phyloP scores from a whole-genome alignment of 2,888 invertebrate genomes.

The Apamea sordens region DNA sequence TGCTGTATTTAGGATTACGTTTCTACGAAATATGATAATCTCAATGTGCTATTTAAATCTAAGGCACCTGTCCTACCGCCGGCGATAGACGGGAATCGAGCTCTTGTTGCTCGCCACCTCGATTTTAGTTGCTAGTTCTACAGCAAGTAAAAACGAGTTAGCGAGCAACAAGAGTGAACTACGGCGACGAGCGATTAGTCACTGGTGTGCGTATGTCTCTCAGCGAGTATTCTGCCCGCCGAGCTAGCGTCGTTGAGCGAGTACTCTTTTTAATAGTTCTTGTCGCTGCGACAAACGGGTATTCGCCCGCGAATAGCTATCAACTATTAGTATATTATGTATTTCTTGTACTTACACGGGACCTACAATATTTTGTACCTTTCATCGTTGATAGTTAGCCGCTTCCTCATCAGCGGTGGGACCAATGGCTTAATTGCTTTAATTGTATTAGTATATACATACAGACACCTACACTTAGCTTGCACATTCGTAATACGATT shows the following conservation, averaged over 20 bases:
- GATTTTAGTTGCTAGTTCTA: no score
- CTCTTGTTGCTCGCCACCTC: no score
- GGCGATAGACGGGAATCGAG: neutral
- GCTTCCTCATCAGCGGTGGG: neutral
- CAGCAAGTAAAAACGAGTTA: neutral
- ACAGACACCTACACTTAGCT: neutral
- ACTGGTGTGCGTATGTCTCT: neutral
- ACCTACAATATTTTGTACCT: neutral
- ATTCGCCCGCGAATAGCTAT: neutral
- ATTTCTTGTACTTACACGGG: no score
- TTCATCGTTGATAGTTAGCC: neutral
- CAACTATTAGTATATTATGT: neutral
- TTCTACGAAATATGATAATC: slow-evolving; percentile 9
- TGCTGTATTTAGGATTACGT: neutral
- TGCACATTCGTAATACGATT: slow-evolving; percentile 26
- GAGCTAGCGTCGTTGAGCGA: neutral
- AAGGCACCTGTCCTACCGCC: neutral
- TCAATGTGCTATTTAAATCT: neutral
- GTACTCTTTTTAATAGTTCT: neutral
- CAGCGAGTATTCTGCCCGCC: neutral
- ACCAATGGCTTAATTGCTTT: neutral
- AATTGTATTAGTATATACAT: slow-evolving; percentile 11
- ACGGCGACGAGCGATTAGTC: neutral
- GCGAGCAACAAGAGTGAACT: neutral
- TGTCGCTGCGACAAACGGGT: neutral